Conservation (phyloP, 2,888 invertebrate genomes). For the Ectemnius cavifrons region DNA sequence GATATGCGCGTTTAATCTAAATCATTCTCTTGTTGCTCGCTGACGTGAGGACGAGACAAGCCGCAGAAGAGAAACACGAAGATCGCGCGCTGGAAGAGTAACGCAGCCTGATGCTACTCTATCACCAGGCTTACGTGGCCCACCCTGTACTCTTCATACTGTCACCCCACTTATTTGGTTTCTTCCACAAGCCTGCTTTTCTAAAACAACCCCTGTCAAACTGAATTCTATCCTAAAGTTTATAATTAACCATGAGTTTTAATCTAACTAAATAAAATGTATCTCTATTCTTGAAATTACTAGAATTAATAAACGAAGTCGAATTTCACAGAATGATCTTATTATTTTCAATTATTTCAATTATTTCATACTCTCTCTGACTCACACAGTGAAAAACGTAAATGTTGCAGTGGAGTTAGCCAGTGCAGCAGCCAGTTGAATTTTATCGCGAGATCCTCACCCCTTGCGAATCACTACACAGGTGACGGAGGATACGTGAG, state of each 20-base stretch:
- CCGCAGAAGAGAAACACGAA: conserved; percentile 19
- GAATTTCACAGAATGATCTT: too few relatives aligned
- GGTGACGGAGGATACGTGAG: conserved; percentile 11
- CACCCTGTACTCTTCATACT: conserved; percentile 5
- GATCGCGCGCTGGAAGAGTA: conserved; percentile 23
- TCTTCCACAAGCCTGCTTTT: neutral
- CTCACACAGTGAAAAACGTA: too few relatives aligned
- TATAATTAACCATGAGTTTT: neutral
- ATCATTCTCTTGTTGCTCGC: conserved; percentile 57
- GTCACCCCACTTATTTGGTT: conserved; percentile 9
- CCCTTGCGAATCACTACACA: too few relatives aligned
- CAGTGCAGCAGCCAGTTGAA: too few relatives aligned
- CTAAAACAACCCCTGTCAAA: neutral
- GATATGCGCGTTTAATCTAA: conserved; percentile 59
- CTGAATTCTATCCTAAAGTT: neutral
- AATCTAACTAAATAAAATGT: neutral
- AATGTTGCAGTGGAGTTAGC: too few relatives aligned
- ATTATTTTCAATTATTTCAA: too few relatives aligned
- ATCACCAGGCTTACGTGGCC: conserved; percentile 19
- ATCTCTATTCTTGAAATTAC: too few relatives aligned
- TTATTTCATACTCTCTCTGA: too few relatives aligned
- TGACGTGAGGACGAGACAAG: conserved; percentile 29
- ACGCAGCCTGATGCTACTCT: conserved; percentile 13
- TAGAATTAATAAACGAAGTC: too few relatives aligned
- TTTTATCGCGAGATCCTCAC: too few relatives aligned